These are phyloP conservation scores for Chironomus riparius DNA, from an alignment of 2,888 invertebrate species.

Conservation along the genomic window DNA sequence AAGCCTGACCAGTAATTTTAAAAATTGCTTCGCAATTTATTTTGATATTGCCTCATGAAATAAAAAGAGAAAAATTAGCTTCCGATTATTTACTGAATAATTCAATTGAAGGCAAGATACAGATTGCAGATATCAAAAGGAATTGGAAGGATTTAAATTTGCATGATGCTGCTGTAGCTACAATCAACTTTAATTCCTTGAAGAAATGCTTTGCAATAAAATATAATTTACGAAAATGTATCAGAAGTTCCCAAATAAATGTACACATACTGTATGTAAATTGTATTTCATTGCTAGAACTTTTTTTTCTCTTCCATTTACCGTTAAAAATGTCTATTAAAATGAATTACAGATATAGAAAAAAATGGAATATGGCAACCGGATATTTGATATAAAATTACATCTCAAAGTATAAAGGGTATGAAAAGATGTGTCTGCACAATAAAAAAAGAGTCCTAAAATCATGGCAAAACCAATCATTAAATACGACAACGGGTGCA, in stretches of 20 bases:
- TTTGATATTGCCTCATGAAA: neutral
- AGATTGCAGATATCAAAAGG: neutral
- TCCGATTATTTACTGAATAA: neutral
- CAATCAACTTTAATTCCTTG: neutral
- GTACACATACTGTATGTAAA: neutral
- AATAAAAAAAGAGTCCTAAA: neutral
- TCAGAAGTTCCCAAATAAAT: neutral
- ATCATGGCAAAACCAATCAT: conserved; percentile 16
- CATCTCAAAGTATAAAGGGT: conserved; percentile 13
- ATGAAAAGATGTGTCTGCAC: neutral
- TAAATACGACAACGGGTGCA: conserved; percentile 26
- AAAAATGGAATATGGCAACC: neutral
- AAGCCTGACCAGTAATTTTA: conserved; percentile 7
- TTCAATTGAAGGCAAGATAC: neutral
- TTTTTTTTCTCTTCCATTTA: neutral
- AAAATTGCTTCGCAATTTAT: conserved; percentile 8
- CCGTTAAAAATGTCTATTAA: neutral
- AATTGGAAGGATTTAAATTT: conserved; percentile 15
- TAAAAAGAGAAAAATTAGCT: neutral
- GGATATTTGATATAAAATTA: conserved; percentile 25
- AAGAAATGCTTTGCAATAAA: neutral
- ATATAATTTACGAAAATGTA: neutral
- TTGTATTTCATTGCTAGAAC: no score
- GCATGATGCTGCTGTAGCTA: neutral
- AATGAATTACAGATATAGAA: neutral